A percentile compares a stretch with the other conserved stretches of the same genome.
These are phyloP conservation scores for Pectinophora gossypiella DNA, from an alignment of 1,140 invertebrate genomes.

Conservation along the genomic window DNA sequence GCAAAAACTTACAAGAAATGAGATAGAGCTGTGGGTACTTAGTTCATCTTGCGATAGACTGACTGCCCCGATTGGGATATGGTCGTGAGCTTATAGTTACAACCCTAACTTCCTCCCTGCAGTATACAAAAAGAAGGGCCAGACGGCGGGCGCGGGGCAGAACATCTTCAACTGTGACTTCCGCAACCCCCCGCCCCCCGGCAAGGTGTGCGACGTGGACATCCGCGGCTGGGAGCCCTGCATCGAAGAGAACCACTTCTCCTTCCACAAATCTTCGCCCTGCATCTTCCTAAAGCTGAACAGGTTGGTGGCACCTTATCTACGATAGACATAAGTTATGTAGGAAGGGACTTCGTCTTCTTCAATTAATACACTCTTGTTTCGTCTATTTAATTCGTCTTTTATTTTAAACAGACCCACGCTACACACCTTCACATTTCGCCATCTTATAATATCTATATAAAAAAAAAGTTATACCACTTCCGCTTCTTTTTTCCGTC, in stretches of 20 bases:
- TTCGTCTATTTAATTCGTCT: too few relatives aligned
- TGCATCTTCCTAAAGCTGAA: conserved; percentile 91
- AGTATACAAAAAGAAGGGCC: conserved; percentile 83
- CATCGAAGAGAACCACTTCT: conserved; percentile 82
- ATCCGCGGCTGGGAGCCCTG: conserved; percentile 80
- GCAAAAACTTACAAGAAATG: too few relatives aligned
- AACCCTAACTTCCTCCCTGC: conserved; percentile 22
- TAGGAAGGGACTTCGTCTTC: too few relatives aligned
- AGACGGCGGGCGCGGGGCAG: conserved; percentile 79
- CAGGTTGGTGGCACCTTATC: conserved; percentile 52
- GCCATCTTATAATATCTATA: too few relatives aligned
- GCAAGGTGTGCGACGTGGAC: conserved; percentile 85
- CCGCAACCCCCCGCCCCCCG: conserved; percentile 76
- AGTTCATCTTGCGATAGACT: not conserved
- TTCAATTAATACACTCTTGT: too few relatives aligned
- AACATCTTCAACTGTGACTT: conserved; percentile 82
- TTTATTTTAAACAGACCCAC: too few relatives aligned
- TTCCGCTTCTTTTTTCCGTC: too few relatives aligned
- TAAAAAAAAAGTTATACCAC: too few relatives aligned
- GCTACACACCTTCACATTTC: too few relatives aligned
- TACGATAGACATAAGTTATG: too few relatives aligned
- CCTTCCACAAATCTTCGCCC: conserved; percentile 85
- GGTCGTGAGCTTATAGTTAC: not conserved
- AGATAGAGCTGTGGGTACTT: not conserved
- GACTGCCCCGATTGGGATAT: too few relatives aligned